Evolutionary conservation across 2,113 vertebrate species (phyloP).

Genomic region (Gambusia affinis): DNA sequence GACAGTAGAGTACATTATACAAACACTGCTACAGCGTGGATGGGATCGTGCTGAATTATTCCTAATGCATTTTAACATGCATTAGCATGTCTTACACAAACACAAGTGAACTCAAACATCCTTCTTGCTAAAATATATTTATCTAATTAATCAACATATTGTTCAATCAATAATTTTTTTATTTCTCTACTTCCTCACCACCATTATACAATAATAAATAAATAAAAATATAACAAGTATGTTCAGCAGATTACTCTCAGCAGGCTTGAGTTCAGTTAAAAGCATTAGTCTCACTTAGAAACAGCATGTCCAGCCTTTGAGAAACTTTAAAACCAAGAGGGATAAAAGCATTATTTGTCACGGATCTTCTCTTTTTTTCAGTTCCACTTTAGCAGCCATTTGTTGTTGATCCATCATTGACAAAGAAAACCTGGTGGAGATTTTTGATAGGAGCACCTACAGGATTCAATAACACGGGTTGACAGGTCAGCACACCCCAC

Average conservation of each 20-base stretch:
- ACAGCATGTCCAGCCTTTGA: constrained; percentile 24
- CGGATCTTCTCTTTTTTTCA: constrained; percentile 39
- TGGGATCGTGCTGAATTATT: too few species aligned
- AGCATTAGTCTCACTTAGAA: constrained; percentile 44
- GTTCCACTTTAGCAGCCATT: constrained; percentile 31
- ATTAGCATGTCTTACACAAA: too few species aligned
- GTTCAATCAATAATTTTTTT: neutral
- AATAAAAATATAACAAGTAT: neutral
- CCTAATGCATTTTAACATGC: too few species aligned
- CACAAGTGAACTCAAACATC: too few species aligned
- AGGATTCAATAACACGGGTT: constrained; percentile 22
- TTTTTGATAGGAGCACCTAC: constrained; percentile 23
- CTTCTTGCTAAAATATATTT: too few species aligned
- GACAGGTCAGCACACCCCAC: constrained; percentile 20
- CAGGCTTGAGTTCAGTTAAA: constrained; percentile 19
- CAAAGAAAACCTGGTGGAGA: constrained; percentile 1
- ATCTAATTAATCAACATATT: too few species aligned
- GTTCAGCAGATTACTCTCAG: constrained; percentile 6
- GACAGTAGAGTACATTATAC: neutral
- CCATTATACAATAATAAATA: neutral
- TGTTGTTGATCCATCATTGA: constrained; percentile 28
- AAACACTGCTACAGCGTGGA: too few species aligned
- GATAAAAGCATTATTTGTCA: constrained; percentile 48
- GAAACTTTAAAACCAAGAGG: constrained; percentile 30
- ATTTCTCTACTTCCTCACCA: neutral